Percentiles rank a stretch among this genome's conserved stretches.
phyloP scores from a whole-genome alignment of 2,113 vertebrate species.

The Myotis yumanensis region DNA sequence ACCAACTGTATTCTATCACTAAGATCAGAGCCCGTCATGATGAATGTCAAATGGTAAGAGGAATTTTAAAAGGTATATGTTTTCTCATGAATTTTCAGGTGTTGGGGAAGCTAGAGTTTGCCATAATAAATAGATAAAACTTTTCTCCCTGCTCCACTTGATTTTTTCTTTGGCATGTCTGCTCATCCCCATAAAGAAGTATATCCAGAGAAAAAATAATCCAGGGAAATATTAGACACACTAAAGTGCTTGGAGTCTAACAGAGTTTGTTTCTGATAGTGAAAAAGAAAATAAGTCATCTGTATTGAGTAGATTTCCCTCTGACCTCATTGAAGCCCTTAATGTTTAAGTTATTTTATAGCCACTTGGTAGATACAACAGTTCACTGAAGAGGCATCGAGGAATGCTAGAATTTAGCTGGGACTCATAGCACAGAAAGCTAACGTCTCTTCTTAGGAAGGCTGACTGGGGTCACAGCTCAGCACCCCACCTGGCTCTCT shows the following conservation, averaged over 20 bases:
- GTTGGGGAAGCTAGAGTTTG: background rate
- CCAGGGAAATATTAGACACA: slow-evolving; percentile 58
- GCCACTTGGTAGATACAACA: slow-evolving; percentile 30
- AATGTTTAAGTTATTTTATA: slow-evolving; percentile 65
- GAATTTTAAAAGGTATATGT: slow-evolving; percentile 61
- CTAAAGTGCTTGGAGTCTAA: slow-evolving; percentile 59
- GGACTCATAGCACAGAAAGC: background rate
- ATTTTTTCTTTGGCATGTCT: slow-evolving; percentile 25
- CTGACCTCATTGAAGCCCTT: slow-evolving; percentile 56
- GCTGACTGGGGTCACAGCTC: background rate
- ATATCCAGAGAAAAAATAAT: slow-evolving; percentile 61
- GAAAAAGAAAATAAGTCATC: slow-evolving; percentile 64
- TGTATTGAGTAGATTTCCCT: slow-evolving; percentile 62
- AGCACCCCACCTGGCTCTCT: background rate
- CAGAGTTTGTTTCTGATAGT: slow-evolving; percentile 59
- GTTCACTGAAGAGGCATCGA: slow-evolving; percentile 33
- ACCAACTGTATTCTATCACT: slow-evolving; percentile 21
- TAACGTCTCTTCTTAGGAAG: background rate
- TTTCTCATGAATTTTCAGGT: slow-evolving; percentile 71
- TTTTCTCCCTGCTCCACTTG: slow-evolving; percentile 29
- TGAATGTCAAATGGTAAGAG: slow-evolving; percentile 58
- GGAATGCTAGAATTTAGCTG: background rate
- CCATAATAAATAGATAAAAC: slow-evolving; percentile 23
- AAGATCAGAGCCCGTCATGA: slow-evolving; percentile 45
- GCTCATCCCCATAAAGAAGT: slow-evolving; percentile 49